phyloP scores from a whole-genome alignment of 2,797 vertebrate genomes.

The Allochrocebus solatus region DNA sequence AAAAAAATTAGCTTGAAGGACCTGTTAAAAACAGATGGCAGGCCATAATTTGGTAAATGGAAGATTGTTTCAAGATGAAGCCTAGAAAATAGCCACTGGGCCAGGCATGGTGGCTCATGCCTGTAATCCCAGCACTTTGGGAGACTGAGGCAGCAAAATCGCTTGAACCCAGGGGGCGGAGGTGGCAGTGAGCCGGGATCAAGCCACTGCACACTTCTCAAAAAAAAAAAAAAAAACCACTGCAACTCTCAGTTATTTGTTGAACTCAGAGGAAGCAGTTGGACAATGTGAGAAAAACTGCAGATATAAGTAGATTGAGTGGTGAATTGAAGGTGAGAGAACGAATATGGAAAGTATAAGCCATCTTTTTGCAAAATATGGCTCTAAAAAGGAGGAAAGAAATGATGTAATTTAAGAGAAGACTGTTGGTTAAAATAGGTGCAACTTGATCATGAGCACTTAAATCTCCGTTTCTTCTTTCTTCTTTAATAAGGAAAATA shows the following conservation, averaged over 20 bases:
- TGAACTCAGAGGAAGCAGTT: background rate
- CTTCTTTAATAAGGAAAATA: background rate
- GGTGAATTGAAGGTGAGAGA: background rate
- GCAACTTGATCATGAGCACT: background rate
- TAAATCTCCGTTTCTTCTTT: background rate
- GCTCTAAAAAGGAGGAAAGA: background rate
- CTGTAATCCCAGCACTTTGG: background rate
- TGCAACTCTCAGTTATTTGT: background rate
- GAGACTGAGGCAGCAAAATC: background rate
- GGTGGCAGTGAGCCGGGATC: background rate
- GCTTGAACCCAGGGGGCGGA: background rate
- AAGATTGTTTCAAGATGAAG: background rate
- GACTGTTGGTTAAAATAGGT: background rate
- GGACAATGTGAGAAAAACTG: background rate
- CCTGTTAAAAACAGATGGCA: background rate
- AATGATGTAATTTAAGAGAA: background rate
- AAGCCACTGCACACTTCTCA: background rate
- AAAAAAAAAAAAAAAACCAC: background rate
- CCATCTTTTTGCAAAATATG: background rate
- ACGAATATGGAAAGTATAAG: background rate
- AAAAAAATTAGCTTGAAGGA: background rate
- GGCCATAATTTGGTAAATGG: background rate
- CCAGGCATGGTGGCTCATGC: background rate
- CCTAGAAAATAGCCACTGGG: background rate
- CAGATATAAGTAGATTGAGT: background rate